Conservation (phyloP, 2,888 invertebrate species). For the Argyresthia goedartella region DNA sequence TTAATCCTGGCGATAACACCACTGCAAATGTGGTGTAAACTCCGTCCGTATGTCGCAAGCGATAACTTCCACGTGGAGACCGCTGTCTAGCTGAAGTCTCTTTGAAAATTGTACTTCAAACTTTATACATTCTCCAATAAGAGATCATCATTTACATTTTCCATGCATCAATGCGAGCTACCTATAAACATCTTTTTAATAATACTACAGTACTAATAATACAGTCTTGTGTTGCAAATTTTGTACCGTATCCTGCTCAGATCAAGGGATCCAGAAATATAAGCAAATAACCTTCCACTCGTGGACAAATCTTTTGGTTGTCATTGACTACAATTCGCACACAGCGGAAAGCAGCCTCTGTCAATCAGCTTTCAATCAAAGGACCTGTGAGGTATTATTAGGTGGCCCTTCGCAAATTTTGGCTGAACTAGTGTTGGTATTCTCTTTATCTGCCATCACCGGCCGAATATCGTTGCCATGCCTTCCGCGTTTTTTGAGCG, state of each 20-base stretch:
- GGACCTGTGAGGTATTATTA: no score
- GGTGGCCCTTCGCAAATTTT: no score
- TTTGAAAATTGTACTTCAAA: background rate
- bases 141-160: background rate
- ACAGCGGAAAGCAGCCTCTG: no score
- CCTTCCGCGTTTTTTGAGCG: constrained; percentile 34
- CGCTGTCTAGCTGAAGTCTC: constrained; percentile 1
- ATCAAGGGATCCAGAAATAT: background rate
- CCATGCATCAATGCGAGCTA: background rate
- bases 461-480: constrained; percentile 15
- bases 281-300: no score
- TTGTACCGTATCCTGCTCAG: no score
- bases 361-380: no score
- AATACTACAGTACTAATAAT: no score
- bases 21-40: constrained; percentile 17
- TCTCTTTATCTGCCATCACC: constrained; percentile 5
- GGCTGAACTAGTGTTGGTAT: background rate
- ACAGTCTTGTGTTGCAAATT: no score
- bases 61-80: constrained; percentile 3
- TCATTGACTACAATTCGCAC: background rate
- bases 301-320: background rate
- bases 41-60: background rate
- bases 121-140: no score
- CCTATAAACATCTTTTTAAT: background rate
- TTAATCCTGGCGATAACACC: constrained; percentile 25